A percentile compares a stretch with the other conserved stretches of the same genome.
phyloP scores from a whole-genome alignment of 2,113 vertebrate species.

The Rana temporaria region DNA sequence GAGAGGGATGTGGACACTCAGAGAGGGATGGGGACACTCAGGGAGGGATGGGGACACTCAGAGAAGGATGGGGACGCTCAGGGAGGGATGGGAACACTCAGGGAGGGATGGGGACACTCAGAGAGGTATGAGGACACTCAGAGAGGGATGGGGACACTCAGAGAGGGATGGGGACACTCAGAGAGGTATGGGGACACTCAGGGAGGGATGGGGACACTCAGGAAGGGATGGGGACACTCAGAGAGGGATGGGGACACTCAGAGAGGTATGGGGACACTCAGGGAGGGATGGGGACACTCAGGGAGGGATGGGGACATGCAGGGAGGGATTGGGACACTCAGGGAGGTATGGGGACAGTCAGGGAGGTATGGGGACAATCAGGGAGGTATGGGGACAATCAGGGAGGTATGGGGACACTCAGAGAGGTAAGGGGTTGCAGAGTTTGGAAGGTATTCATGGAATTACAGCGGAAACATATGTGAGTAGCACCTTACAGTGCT shows the following conservation, averaged over 20 bases:
- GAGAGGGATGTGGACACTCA: not conserved
- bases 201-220: not conserved
- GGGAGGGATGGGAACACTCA: too few relatives aligned
- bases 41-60: not conserved
- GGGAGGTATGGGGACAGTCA: not conserved
- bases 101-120: not conserved
- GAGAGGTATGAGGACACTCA: not conserved
- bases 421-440: not conserved
- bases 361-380: not conserved
- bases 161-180: not conserved
- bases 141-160: not conserved
- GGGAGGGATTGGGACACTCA: not conserved
- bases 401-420: not conserved
- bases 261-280: too few relatives aligned
- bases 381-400: not conserved
- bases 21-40: not conserved
- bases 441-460: not conserved
- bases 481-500: too few relatives aligned
- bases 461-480: too few relatives aligned
- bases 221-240: not conserved
- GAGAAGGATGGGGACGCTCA: not conserved
- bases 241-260: not conserved
- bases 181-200: not conserved
- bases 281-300: not conserved
- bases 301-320: not conserved